Conservation (phyloP, 2,888 invertebrate species). For the Polymixis flavicincta region DNA sequence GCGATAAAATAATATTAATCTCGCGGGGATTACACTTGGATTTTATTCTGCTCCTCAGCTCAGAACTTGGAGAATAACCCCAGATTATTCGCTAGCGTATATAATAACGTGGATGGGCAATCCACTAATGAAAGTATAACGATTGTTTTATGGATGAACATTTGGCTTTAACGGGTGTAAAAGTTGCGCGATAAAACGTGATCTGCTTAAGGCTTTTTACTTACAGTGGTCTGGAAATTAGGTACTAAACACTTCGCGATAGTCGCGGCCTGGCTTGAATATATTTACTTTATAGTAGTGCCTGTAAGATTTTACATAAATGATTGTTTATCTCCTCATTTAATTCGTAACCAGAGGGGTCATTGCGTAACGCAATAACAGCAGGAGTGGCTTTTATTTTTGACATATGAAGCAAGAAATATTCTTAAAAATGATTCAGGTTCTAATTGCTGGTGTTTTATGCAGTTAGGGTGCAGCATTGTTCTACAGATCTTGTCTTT, state of each 20-base stretch:
- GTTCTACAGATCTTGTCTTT: neutral
- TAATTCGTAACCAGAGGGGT: neutral
- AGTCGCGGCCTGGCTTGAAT: slow-evolving; percentile 58
- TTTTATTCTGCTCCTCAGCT: slow-evolving; percentile 87
- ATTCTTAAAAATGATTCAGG: no score
- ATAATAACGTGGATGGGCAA: slow-evolving; percentile 79
- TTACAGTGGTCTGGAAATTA: slow-evolving; percentile 66
- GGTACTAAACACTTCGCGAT: slow-evolving; percentile 65
- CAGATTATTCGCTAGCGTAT: slow-evolving; percentile 77
- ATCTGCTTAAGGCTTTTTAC: slow-evolving; percentile 69
- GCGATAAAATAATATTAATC: slow-evolving; percentile 91
- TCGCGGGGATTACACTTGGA: slow-evolving; percentile 87
- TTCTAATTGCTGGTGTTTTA: no score
- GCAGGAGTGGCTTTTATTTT: no score
- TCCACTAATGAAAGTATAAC: slow-evolving; percentile 73
- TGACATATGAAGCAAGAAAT: no score
- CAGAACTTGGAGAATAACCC: slow-evolving; percentile 85
- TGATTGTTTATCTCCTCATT: slow-evolving; percentile 42
- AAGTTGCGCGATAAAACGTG: slow-evolving; percentile 72
- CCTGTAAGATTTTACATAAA: slow-evolving; percentile 51
- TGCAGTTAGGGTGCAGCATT: no score
- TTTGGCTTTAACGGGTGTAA: slow-evolving; percentile 68
- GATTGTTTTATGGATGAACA: slow-evolving; percentile 72
- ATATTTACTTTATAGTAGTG: slow-evolving; percentile 60
- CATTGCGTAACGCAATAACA: no score